phyloP scores from a whole-genome alignment of 2,113 vertebrate species.

The Gymnarchus niloticus region DNA sequence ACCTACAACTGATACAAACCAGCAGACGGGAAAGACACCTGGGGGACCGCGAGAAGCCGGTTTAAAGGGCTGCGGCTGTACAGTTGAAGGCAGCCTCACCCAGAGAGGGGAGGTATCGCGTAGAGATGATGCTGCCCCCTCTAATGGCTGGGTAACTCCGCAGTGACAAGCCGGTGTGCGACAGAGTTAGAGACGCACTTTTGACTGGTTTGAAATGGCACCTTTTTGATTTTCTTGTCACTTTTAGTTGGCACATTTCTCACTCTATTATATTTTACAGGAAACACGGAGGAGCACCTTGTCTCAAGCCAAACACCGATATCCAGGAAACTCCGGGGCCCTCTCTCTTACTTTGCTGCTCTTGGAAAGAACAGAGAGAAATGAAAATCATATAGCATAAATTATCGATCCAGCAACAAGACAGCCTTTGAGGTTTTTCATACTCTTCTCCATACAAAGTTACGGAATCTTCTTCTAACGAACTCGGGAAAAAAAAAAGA shows the following conservation, averaged over 20 bases:
- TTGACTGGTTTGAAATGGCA: background rate
- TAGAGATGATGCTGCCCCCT: background rate
- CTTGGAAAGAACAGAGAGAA: constrained; percentile 75
- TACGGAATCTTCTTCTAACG: constrained; percentile 50
- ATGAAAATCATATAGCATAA: constrained; percentile 72
- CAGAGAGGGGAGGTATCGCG: background rate
- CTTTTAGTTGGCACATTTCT: constrained; percentile 56
- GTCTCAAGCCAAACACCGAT: constrained; percentile 61
- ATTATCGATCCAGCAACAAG: constrained; percentile 72
- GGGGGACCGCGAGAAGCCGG: background rate
- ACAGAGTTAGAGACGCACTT: background rate
- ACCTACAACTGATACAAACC: background rate
- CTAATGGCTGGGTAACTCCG: too few relatives aligned
- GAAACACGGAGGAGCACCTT: constrained; percentile 49
- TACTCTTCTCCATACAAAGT: constrained; percentile 48
- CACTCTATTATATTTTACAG: constrained; percentile 54
- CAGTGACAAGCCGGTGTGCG: background rate
- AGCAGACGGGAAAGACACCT: background rate
- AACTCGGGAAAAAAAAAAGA: constrained; percentile 50
- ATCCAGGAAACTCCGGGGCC: constrained; percentile 62
- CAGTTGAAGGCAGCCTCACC: background rate
- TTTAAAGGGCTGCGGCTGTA: background rate
- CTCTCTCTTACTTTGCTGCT: constrained; percentile 49
- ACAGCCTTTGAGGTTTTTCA: constrained; percentile 51
- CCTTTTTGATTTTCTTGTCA: constrained; percentile 35